These are phyloP conservation scores for Cossypha polioptera DNA, from an alignment of 2,797 vertebrate species.

Conservation along the genomic window DNA sequence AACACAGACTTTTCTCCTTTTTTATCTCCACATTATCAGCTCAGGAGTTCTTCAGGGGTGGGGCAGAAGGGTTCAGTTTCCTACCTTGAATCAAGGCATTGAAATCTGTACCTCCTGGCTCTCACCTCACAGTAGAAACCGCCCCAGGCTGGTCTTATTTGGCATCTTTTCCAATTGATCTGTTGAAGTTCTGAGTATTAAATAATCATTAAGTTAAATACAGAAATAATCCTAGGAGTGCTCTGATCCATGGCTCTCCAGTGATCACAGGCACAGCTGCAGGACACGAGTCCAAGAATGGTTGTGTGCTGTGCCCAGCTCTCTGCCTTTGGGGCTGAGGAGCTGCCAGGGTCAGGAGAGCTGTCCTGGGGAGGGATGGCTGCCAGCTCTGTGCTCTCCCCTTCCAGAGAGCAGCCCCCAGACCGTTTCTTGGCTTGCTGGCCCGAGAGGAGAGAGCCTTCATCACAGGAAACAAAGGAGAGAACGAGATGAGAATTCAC, in stretches of 20 bases:
- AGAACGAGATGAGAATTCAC: rapidly evolving
- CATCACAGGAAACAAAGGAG: neutral
- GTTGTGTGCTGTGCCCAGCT: neutral
- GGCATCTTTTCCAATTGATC: neutral
- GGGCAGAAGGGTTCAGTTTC: neutral
- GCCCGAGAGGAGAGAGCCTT: neutral
- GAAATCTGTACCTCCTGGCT: rapidly evolving
- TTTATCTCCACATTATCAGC: neutral
- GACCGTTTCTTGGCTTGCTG: neutral
- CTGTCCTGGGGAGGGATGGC: neutral
- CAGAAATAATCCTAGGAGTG: neutral
- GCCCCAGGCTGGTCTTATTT: neutral
- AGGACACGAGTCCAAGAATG: rapidly evolving
- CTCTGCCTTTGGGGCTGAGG: neutral
- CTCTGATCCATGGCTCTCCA: neutral
- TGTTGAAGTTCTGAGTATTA: neutral
- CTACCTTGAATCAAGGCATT: neutral
- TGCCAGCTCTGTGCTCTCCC: neutral
- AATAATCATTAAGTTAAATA: neutral
- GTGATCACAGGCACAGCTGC: neutral
- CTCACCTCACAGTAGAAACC: neutral
- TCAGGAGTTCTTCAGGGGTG: neutral
- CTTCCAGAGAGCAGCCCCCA: neutral
- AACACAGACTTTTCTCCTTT: neutral
- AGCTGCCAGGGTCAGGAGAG: rapidly evolving